Percentiles rank a stretch among this genome's conserved stretches.
These are phyloP conservation scores for Noctilio leporinus DNA, from an alignment of 2,113 vertebrate genomes.

Conservation along the genomic window DNA sequence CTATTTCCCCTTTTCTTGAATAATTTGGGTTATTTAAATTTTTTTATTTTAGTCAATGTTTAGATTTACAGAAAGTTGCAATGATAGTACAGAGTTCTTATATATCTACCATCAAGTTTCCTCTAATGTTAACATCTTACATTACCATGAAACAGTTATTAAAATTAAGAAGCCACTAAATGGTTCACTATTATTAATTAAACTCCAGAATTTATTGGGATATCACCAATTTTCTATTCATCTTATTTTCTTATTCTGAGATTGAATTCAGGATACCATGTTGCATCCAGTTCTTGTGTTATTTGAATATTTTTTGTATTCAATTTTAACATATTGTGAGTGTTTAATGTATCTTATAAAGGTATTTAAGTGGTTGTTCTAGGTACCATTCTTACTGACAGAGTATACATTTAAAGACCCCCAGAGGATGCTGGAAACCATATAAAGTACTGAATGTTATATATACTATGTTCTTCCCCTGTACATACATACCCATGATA, in stretches of 20 bases:
- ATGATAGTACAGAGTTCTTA: background rate
- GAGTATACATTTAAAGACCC: background rate
- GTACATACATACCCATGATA: background rate
- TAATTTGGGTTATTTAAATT: background rate
- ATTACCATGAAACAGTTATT: background rate
- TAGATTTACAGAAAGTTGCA: background rate
- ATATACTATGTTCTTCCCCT: background rate
- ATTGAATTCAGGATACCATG: background rate
- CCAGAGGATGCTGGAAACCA: background rate
- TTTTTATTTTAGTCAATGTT: slow-evolving; percentile 17
- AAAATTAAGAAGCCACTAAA: slow-evolving; percentile 14
- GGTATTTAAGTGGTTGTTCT: slow-evolving; percentile 2
- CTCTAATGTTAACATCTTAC: background rate
- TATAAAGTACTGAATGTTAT: background rate
- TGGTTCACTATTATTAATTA: background rate
- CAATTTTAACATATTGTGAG: background rate
- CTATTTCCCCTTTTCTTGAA: background rate
- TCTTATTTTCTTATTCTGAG: background rate
- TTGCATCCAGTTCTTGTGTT: background rate
- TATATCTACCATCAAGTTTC: background rate
- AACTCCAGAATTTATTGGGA: background rate
- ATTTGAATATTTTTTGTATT: slow-evolving; percentile 2
- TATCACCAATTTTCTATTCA: background rate
- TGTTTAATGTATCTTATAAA: background rate
- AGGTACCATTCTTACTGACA: background rate